phyloP scores from a whole-genome alignment of 2,113 vertebrate species.

The Gallinago paraguaiae region DNA sequence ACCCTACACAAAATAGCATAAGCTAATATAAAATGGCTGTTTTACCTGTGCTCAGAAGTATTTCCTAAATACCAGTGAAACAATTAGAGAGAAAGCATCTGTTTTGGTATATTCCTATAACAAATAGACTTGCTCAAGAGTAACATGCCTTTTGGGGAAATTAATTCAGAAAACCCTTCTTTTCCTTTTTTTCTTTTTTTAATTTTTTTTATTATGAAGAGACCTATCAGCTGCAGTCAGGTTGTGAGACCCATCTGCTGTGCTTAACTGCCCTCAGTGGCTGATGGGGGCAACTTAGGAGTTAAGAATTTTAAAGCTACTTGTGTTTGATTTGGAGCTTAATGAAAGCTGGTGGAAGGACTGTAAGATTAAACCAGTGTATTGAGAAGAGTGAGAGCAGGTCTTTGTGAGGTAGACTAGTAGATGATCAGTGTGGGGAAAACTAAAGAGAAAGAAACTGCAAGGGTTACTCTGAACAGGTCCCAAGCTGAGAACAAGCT shows the following conservation, averaged over 20 bases:
- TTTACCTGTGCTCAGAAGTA: background rate
- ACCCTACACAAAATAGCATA: background rate
- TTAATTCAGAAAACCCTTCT: background rate
- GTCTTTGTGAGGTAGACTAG: background rate
- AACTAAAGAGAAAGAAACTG: background rate
- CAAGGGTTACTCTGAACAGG: background rate
- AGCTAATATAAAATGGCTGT: background rate
- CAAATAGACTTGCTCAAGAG: background rate
- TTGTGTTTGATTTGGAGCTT: background rate
- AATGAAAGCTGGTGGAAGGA: background rate
- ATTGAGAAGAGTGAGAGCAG: background rate
- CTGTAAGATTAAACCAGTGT: background rate
- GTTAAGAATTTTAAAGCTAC: background rate
- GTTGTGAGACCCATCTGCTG: background rate
- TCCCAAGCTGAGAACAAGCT: background rate
- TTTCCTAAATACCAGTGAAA: background rate
- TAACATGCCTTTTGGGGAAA: background rate
- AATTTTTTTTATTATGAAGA: background rate
- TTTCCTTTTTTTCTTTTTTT: background rate
- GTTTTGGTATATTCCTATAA: background rate
- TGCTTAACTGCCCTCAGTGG: background rate
- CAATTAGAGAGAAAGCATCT: background rate
- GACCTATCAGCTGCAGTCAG: background rate
- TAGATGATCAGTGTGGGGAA: background rate
- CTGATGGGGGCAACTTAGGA: background rate